Conservation (phyloP, 23 tunicate species). For the Styela clava region DNA sequence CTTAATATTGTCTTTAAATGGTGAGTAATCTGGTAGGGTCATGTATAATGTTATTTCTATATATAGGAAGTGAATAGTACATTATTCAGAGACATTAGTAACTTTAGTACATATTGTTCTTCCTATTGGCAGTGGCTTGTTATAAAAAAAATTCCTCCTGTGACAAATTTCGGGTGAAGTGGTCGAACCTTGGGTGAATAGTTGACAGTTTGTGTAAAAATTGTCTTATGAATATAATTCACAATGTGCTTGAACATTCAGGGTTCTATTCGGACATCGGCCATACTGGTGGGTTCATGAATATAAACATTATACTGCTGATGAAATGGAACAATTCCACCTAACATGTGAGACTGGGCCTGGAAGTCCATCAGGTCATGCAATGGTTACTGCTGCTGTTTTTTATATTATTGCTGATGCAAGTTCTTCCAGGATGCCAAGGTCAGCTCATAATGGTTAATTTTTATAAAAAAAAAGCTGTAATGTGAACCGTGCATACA, state of each 20-base stretch:
- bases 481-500: too few species aligned
- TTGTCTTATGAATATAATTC: too few species aligned
- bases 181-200: too few species aligned
- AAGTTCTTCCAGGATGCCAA: neutral
- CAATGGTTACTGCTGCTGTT: conserved; percentile 14
- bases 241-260: too few species aligned
- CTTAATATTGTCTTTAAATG: conserved; percentile 10
- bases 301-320: neutral
- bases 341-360: conserved; percentile 14
- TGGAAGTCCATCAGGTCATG: conserved; percentile 17
- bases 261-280: conserved; percentile 1
- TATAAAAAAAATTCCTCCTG: too few species aligned
- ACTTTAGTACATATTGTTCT: too few species aligned
- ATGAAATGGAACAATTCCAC: neutral
- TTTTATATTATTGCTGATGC: conserved; percentile 1
- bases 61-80: too few species aligned
- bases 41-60: neutral
- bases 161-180: too few species aligned
- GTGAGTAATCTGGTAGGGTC: neutral
- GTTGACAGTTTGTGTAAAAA: too few species aligned
- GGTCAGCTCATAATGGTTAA: neutral
- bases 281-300: conserved; percentile 19
- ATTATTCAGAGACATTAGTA: too few species aligned
- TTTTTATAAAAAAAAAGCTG: too few species aligned
- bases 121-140: too few species aligned